Conservation (phyloP, 2,113 vertebrate genomes). For the Forbesichthys agassizii region DNA sequence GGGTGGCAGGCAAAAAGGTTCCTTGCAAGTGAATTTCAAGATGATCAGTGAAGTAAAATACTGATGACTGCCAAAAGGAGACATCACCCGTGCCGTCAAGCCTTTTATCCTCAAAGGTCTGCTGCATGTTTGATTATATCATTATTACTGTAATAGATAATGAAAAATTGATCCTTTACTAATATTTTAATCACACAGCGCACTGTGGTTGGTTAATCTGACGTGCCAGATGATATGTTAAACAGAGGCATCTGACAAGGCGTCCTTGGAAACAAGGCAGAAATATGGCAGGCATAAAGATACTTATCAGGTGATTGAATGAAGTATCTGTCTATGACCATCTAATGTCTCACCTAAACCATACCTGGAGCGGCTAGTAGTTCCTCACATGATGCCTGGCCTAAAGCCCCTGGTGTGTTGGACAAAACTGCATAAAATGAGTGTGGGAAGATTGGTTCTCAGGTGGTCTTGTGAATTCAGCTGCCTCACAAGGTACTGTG, state of each 20-base stretch:
- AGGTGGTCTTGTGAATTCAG: too few species aligned
- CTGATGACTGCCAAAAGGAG: conserved; percentile 23
- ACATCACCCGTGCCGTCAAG: conserved; percentile 30
- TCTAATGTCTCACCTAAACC: too few species aligned
- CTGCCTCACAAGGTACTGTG: too few species aligned
- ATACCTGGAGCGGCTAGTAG: too few species aligned
- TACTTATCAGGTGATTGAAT: too few species aligned
- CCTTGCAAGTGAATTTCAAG: conserved; percentile 17
- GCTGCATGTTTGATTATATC: conserved; percentile 36
- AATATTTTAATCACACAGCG: conserved; percentile 21
- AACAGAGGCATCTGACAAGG: too few species aligned
- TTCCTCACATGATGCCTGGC: too few species aligned
- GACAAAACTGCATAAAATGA: not conserved
- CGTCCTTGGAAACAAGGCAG: too few species aligned
- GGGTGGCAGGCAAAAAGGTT: conserved; percentile 1
- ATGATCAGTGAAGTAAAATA: conserved; percentile 16
- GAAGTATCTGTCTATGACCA: too few species aligned
- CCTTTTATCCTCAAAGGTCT: conserved; percentile 44
- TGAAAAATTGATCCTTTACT: conserved; percentile 25
- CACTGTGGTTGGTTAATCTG: conserved; percentile 9
- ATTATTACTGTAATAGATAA: conserved; percentile 19
- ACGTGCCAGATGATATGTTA: too few species aligned
- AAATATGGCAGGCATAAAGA: too few species aligned
- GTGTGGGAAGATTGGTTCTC: too few species aligned
- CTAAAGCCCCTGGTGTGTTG: conserved; percentile 11